phyloP scores from a whole-genome alignment of 2,888 invertebrate species.

The Smittia aterrima region DNA sequence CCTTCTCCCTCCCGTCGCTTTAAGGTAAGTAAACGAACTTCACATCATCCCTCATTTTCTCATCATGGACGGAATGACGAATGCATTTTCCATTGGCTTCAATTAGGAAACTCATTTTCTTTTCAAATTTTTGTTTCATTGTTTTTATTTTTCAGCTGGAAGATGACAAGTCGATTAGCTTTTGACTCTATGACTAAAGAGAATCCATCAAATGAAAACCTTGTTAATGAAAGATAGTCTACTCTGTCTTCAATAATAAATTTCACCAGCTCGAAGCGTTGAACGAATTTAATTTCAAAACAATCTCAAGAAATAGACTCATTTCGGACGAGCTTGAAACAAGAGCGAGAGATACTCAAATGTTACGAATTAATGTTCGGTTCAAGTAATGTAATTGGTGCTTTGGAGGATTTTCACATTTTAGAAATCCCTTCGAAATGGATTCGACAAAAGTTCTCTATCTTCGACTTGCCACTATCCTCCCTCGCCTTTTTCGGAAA shows the following conservation, averaged over 20 bases:
- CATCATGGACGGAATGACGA: background rate
- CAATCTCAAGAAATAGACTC: background rate
- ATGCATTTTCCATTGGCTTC: background rate
- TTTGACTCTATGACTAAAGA: too few relatives aligned
- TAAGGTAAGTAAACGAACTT: conserved; percentile 23
- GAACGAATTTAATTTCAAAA: too few relatives aligned
- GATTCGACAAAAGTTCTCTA: background rate
- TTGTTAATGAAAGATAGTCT: too few relatives aligned
- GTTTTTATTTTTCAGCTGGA: background rate
- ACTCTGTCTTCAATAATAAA: too few relatives aligned
- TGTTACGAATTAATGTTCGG: conserved; percentile 33
- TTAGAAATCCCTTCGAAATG: conserved; percentile 15
- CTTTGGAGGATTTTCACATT: conserved; percentile 41
- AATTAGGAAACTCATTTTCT: background rate
- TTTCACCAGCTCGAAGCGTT: too few relatives aligned
- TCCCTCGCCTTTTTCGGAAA: background rate
- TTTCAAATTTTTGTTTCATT: background rate
- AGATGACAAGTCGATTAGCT: too few relatives aligned
- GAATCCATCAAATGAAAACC: too few relatives aligned
- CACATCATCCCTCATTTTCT: background rate
- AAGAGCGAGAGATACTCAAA: background rate
- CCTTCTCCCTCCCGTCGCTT: background rate
- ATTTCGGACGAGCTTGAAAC: background rate
- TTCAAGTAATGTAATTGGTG: conserved; percentile 39
- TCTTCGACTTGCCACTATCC: background rate